Percentiles rank a stretch among this genome's conserved stretches.
Evolutionary conservation across 2,797 vertebrate species (phyloP).

Genomic region (Tokudaia muenninki): DNA sequence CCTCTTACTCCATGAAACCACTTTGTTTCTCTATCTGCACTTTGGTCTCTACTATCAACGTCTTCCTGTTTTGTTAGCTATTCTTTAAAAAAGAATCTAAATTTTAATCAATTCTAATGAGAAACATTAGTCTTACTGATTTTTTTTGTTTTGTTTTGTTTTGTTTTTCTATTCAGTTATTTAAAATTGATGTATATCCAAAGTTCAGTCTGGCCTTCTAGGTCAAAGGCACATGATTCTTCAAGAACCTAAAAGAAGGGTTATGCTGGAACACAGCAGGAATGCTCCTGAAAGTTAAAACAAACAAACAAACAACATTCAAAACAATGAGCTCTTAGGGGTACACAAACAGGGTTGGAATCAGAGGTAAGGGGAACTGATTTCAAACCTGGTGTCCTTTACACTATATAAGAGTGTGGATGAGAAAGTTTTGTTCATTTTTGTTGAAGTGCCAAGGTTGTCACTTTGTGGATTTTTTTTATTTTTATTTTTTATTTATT

Average conservation of each 20-base stretch:
- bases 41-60: background rate
- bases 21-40: background rate
- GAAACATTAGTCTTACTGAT: slow-evolving; percentile 59
- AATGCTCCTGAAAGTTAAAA: slow-evolving; percentile 78
- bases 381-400: slow-evolving; percentile 60
- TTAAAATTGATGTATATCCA: slow-evolving; percentile 80
- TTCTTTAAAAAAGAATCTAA: slow-evolving; percentile 29
- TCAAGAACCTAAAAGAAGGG: slow-evolving; percentile 83
- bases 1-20: background rate
- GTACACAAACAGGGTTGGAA: background rate
- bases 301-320: background rate
- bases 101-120: slow-evolving; percentile 43
- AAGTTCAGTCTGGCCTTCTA: slow-evolving; percentile 78
- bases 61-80: slow-evolving; percentile 40
- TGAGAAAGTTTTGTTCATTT: background rate
- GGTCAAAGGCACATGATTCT: slow-evolving; percentile 86
- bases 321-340: slow-evolving; percentile 60
- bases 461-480: background rate
- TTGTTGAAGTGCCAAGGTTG: slow-evolving; percentile 21
- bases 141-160: slow-evolving; percentile 68
- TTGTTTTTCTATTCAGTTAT: slow-evolving; percentile 61
- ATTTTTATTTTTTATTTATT: no score
- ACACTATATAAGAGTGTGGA: background rate
- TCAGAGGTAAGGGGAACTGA: background rate
- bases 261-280: slow-evolving; percentile 84